A percentile compares a stretch with the other conserved stretches of the same genome.
Evolutionary conservation across 2,797 vertebrate genomes (phyloP).

Genomic region (Gymnothorax reevesii): DNA sequence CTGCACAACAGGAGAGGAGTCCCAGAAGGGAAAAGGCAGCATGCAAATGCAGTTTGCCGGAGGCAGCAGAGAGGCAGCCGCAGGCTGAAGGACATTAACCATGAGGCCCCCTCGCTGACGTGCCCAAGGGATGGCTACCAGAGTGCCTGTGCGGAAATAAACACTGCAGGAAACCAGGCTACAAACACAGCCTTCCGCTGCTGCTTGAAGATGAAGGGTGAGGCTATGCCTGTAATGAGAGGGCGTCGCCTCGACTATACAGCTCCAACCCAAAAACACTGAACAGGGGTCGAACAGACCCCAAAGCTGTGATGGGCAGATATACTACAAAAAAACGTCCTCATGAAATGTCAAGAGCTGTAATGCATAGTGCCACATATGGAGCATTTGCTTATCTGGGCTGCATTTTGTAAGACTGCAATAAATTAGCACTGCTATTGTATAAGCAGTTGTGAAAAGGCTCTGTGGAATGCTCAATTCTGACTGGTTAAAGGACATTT

Average conservation of each 20-base stretch:
- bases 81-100: constrained; percentile 64
- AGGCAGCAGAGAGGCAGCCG: constrained; percentile 3
- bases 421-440: neutral
- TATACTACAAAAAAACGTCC: neutral
- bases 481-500: too few species aligned
- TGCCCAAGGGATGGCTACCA: neutral
- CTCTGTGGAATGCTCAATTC: too few species aligned
- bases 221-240: neutral
- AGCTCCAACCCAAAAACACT: neutral
- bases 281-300: too few species aligned
- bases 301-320: neutral
- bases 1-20: constrained; percentile 58
- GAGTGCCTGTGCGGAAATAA: constrained; percentile 23
- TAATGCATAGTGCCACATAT: neutral
- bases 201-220: neutral
- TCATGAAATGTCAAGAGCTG: neutral
- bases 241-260: neutral
- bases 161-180: constrained; percentile 18
- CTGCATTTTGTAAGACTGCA: neutral
- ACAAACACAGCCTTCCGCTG: constrained; percentile 20
- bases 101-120: constrained; percentile 23
- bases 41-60: neutral
- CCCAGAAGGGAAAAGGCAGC: constrained; percentile 61
- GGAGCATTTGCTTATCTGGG: neutral
- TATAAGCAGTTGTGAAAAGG: neutral